Base-by-base conservation (phyloP, 2,888 invertebrate genomes). In the Rotaria sp. region DNA sequence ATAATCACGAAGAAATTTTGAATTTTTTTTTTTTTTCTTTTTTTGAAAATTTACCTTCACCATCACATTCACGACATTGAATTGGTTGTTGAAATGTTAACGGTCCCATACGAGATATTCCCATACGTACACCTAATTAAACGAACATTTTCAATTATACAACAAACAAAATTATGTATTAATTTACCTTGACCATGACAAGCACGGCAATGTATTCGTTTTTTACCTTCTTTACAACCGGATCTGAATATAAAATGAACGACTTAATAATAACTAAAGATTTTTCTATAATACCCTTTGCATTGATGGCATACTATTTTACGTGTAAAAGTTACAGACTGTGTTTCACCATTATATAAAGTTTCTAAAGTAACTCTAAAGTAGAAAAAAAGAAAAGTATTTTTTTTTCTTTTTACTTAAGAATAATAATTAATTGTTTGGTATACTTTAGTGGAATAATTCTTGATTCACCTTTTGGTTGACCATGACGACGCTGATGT, bases 341-440 rank as follows among this genome's bases (percentile, higher is more conserved):
- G 92, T 85, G 94, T 94, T 92, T 95, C 96, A 21, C 96, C 96
- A 91, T 95, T 94, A 91, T 96, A 97, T 90, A 96, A 93, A 90
- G 96, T 96, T 92, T 96, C 96, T 89, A 97, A 92, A 18, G 95
- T 93, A 15, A 97, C 95, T 91, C 93, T 93, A n/a, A n/a, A 91
- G 90, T 55, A 87, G 45, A 21, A 38, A 41, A 41, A 50, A 50
- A 50, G 50, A 15, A 3, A 50, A 18, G 15, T 50, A 13, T 3
- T 18, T 50, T 18, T 50, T 50, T 13, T 13, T 3, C 50, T 1
- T 50, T 13, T 50, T 18, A 50, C 18, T 50, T n/a, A n/a, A n/a
- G n/a, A 18, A 18, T 18, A 18, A 50, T 10, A 50, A 50, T 50
- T 50, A n/a, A n/a, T 50, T 3, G 18, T 2, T 35, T 30, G 3